Base-by-base conservation (phyloP, 1,140 invertebrate genomes). In the Drosophila tani region DNA sequence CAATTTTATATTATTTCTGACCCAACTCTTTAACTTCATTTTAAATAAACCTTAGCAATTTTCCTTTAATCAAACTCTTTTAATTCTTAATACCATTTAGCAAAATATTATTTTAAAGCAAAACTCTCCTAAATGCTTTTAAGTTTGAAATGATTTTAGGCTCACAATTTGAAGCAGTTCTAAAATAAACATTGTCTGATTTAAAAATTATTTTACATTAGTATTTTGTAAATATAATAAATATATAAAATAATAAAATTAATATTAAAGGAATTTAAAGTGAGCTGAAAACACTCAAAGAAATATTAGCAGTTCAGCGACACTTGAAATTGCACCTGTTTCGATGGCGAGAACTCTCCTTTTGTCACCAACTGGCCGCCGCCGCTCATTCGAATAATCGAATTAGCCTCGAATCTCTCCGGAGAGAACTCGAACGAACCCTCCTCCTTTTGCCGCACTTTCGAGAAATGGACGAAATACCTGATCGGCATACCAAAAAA, bases 321-420 rank as follows among this genome's bases (percentile, higher is more conserved):
- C 57, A 62, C 38, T 40, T 24, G 15, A 14, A 9, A 27, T 55
- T 71, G 70, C 67, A 74, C 70, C 68, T 74, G 70, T 47, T 63
- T 19, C 51, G 15, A 0, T 35, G 19, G 40, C 15, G 40, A 56
- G 53, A 56, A 56, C 53, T 56, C 32, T 15, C 21, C 17, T 27
- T 21, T 38, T 38, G 5, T 40, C 9, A 7, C 21, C 21, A 24
- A 24, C 15, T 19, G 27, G 6, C 27, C 21, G 12, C 19, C n/a
- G 17, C 58, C 5, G 12, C 51, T 41, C 66, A 71, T 59, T 43
- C 46, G 43, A 74, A 73, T 29, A 73, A 73, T 38, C 67, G 67
- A 60, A 73, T 74, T 73, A 73, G 29, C 67, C 70, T 17, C 70
- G 55, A 73, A 60, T 71, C 43, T 57, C 47, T 19, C 65, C 1